Base-by-base conservation (phyloP, 2,797 vertebrate genomes). In the Hephaestus fuliginosus region DNA sequence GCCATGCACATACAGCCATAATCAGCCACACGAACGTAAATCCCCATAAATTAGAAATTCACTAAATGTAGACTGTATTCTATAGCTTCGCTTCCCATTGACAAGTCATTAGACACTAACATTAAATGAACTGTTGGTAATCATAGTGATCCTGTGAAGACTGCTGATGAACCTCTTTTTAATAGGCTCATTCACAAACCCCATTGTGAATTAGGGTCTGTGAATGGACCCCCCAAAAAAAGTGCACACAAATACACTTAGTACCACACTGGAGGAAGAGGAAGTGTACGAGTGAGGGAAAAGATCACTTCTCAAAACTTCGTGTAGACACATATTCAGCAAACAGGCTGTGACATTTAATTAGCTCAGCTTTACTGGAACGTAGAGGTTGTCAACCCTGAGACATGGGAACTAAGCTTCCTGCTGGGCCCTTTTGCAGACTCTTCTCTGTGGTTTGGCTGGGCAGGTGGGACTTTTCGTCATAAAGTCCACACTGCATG, bases 331-430 rank as follows among this genome's bases (percentile, higher is more conserved):
- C 68, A 51, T 74, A 79, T 79, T 88, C 87, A 65, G 74, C 72
- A 80, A 92, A 86, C 80, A 90, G 90, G 76, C 89, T 91, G 90
- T 90, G 88, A 89, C 91, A 91, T 93, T 78, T 85, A 93, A 95
- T 92, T 91, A 93, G 87, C 78, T 81, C 76, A 70, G 67, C 36
- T 78, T 52, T 43, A 28, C 9, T 46, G 15, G 17, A 76, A 76
- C 58, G 80, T 66, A 66, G 65, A 68, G 70, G 53, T 73, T 70
- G 25, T 79, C 69, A 56, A 71, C 64, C 60, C 73, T 70, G 53
- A 76, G 67, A 83, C 82, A 81, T 91, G 78, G 83, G 83, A 91
- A 85, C 76, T 20, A 11, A 57, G n/a, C 62, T 62, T 81, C 68
- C 80, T 74, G 78, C 72, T 64, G 75, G 53, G 20, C 58, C 62